Conservation (phyloP, 1,140 invertebrate species). For the Batillaria attramentaria region DNA sequence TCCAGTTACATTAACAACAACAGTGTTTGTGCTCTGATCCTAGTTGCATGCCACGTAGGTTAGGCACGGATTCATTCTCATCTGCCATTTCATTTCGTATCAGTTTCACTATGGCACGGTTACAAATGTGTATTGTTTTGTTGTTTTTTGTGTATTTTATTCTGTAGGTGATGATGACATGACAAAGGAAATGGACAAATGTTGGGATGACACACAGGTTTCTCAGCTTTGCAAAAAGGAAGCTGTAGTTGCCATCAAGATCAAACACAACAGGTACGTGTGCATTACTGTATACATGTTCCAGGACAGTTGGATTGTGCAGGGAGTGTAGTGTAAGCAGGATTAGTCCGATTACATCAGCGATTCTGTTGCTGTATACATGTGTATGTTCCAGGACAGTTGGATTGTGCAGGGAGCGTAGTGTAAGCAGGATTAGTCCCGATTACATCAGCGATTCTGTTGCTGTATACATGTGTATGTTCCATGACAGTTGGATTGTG, state of each 20-base stretch:
- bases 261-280: constrained; percentile 42
- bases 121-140: background rate
- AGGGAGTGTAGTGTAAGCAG: background rate
- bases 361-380: constrained; percentile 16
- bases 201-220: constrained; percentile 40
- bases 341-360: background rate
- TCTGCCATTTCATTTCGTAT: background rate
- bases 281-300: background rate
- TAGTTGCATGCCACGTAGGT: background rate
- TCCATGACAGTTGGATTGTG: too few species aligned
- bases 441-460: too few species aligned
- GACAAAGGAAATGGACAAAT: constrained; percentile 46
- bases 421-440: too few species aligned
- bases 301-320: background rate
- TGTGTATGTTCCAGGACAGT: background rate
- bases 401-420: too few species aligned
- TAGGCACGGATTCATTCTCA: background rate
- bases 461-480: too few species aligned
- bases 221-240: constrained; percentile 34
- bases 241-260: constrained; percentile 43
- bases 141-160: background rate
- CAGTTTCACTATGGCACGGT: background rate
- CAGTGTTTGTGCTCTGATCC: background rate
- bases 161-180: constrained; percentile 49
- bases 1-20: background rate